A percentile compares a stretch with the other conserved stretches of the same genome.
Evolutionary conservation across 2,797 vertebrate genomes (phyloP).

Genomic region (Malurus leucopterus): DNA sequence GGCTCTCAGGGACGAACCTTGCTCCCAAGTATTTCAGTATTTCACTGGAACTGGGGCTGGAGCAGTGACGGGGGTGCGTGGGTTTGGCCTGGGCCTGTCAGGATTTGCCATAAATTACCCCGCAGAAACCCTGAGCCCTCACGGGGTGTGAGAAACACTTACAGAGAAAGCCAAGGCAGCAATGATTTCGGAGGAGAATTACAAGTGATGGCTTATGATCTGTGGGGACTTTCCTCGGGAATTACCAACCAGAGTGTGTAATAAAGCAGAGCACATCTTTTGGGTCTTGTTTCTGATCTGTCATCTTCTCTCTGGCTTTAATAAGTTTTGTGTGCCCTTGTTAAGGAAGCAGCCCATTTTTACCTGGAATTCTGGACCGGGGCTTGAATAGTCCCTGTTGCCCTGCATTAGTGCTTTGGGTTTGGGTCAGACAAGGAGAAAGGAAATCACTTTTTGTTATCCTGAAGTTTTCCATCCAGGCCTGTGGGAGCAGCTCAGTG

Average conservation of each 20-base stretch:
- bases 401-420: background rate
- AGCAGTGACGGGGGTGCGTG: accelerated
- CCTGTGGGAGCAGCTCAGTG: background rate
- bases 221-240: background rate
- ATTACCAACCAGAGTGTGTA: background rate
- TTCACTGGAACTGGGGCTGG: too few species aligned
- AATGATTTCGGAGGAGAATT: background rate
- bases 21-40: too few species aligned
- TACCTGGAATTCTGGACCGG: background rate
- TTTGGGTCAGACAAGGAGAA: background rate
- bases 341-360: background rate
- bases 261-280: background rate
- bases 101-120: background rate
- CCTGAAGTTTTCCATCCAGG: background rate
- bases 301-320: background rate
- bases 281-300: background rate
- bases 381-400: accelerated
- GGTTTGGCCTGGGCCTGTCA: background rate
- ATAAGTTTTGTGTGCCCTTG: background rate
- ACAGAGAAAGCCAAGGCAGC: background rate
- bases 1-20: background rate
- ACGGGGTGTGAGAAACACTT: background rate
- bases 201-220: too few species aligned
- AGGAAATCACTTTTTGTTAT: background rate
- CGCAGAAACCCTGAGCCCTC: too few species aligned